phyloP scores from a whole-genome alignment of 2,888 invertebrate species.

The Phaonia tiefii region DNA sequence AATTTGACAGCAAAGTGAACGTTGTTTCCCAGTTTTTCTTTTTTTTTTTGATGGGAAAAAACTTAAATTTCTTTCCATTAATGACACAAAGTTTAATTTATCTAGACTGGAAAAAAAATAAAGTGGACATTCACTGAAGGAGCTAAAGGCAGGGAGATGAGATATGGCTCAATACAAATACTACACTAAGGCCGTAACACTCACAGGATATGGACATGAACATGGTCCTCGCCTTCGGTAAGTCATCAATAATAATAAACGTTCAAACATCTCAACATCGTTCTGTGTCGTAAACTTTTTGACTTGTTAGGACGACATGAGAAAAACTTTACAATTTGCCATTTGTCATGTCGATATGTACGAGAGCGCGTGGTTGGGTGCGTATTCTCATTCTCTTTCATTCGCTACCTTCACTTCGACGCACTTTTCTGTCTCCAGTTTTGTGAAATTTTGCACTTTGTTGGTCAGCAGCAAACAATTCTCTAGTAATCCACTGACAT shows the following conservation, averaged over 20 bases:
- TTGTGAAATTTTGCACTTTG: background rate
- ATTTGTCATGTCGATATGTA: background rate
- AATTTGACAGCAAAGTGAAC: slow-evolving; percentile 68
- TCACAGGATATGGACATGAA: background rate
- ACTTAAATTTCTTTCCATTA: slow-evolving; percentile 31
- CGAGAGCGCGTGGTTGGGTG: no score
- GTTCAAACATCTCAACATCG: slow-evolving; percentile 28
- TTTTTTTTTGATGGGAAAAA: slow-evolving; percentile 5
- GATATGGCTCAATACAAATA: background rate
- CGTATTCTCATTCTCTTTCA: no score
- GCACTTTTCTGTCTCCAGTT: background rate
- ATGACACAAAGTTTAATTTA: slow-evolving; percentile 36
- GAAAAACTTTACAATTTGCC: background rate
- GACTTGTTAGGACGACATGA: slow-evolving; percentile 21
- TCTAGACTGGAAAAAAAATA: background rate
- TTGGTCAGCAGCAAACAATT: background rate
- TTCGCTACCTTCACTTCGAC: no score
- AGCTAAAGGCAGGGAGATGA: background rate
- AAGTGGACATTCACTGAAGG: background rate
- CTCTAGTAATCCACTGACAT: no score
- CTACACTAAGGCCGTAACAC: background rate
- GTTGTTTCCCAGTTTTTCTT: slow-evolving; percentile 4
- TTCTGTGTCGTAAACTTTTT: background rate
- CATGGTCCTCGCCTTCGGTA: background rate
- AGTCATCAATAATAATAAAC: slow-evolving; percentile 42